Conservation (phyloP, 1,140 invertebrate species). For the Drosophila seguyi region DNA sequence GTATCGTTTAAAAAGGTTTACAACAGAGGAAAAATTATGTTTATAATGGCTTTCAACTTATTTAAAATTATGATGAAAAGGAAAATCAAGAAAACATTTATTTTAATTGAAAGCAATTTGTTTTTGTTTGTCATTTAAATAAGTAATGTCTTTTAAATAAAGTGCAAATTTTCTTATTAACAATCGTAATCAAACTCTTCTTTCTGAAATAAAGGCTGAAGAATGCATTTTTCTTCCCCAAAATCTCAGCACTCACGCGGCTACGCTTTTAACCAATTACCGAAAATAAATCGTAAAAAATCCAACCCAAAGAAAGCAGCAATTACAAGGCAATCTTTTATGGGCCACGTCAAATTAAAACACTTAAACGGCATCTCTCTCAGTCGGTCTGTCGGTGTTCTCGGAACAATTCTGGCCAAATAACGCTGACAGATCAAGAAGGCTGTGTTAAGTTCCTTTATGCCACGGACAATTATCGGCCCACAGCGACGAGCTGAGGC, state of each 20-base stretch:
- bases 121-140: too few species aligned
- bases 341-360: conserved; percentile 70
- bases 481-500: conserved; percentile 14
- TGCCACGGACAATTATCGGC: conserved; percentile 53
- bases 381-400: conserved; percentile 34
- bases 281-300: not conserved
- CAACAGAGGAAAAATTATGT: too few species aligned
- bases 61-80: too few species aligned
- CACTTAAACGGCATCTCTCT: conserved; percentile 44
- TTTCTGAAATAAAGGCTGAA: not conserved
- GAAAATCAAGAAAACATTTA: too few species aligned
- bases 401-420: conserved; percentile 57
- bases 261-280: conserved; percentile 39
- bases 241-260: not conserved
- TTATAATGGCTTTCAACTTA: too few species aligned
- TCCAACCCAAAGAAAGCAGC: conserved; percentile 10
- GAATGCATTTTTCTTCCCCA: not conserved
- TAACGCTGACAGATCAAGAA: conserved; percentile 61
- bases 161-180: not conserved
- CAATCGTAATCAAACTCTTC: too few species aligned
- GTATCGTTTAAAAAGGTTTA: too few species aligned
- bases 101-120: too few species aligned
- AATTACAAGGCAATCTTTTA: conserved; percentile 48
- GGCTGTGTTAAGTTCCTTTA: conserved; percentile 21
- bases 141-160: too few species aligned